Base-by-base conservation (phyloP, 30 jellyfish, hydroid and myxozoan species). In the Sanderia malayensis region DNA sequence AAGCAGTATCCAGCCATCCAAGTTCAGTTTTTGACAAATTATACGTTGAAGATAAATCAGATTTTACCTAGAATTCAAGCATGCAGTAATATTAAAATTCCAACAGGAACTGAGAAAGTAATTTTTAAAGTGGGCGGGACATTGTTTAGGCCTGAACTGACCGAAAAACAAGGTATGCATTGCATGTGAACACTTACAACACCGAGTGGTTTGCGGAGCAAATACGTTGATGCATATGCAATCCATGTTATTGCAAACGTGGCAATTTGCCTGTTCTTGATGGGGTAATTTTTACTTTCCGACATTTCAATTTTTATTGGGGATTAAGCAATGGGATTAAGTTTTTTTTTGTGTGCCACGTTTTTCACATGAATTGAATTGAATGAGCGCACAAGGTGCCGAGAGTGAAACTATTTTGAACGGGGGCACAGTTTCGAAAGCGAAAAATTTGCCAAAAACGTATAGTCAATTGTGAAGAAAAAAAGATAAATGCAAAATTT, bases 191-290 rank as follows among this genome's bases (percentile, higher is more conserved):
- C 33, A 63, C 97, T 76, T 69, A 88, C 98, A 70, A 92, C 98
- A 45, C 98, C 98, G 18, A 92, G 93, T 7, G 98, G 98, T 71
- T 92, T 92, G 46, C 98, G 46, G 46, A 92, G 90, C 52, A 92
- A 49, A 70, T 92, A 92, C 17, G 98, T 76, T 10, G 95, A 80
- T 62, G 98, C 98, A 78, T 92, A 92, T 4, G 93, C 96, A 67
- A 80, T 59, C 98, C 98, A 92, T 0, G 98, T 69, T n/a, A 92
- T 64, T 18, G 84, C 82, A 81, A 92, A 92, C 19, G 87, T 74
- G 10, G 80, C 19, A 44, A 77, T 58, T 66, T 90, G 98, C 10
- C 94, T 81, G 19, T 73, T 83, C 52, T 84, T 66, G 11, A 90
- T 27, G 4, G 95, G 95, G 25, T n/a, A n/a, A n/a, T n/a, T n/a